phyloP scores from a whole-genome alignment of 2,888 invertebrate species.

The Papilio gigon region DNA sequence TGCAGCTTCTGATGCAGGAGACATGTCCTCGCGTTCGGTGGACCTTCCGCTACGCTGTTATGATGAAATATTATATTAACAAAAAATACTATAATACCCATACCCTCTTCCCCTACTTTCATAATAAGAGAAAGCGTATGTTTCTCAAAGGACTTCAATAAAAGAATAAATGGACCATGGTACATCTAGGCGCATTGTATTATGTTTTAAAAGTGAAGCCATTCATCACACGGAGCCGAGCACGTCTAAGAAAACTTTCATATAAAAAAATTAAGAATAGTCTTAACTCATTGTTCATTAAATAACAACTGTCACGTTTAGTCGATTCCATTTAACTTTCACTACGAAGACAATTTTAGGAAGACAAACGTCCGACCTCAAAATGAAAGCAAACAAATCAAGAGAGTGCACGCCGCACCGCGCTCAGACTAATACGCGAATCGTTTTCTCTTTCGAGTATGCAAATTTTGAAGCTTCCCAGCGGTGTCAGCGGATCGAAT shows the following conservation, averaged over 20 bases:
- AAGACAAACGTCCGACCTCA: conserved; percentile 65
- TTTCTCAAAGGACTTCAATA: background rate
- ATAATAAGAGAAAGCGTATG: background rate
- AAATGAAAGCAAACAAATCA: conserved; percentile 74
- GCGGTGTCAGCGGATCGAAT: conserved; percentile 33
- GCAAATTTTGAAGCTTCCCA: conserved; percentile 50
- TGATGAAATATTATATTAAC: conserved; percentile 53
- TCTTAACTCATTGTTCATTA: conserved; percentile 37
- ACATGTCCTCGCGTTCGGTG: conserved; percentile 94
- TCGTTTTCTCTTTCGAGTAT: conserved; percentile 69
- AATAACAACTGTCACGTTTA: conserved; percentile 59
- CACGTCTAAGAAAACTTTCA: conserved; percentile 30
- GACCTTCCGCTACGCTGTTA: conserved; percentile 88
- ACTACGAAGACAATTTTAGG: conserved; percentile 63
- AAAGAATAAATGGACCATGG: background rate
- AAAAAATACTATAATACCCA: conserved; percentile 15
- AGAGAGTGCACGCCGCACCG: conserved; percentile 55
- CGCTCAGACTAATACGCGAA: conserved; percentile 51
- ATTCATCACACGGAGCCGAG: background rate
- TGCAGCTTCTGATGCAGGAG: conserved; percentile 97
- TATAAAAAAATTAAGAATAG: conserved; percentile 21
- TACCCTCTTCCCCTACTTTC: background rate
- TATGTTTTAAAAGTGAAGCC: background rate
- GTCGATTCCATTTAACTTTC: conserved; percentile 68
- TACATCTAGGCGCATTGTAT: background rate